Conservation (phyloP, 2,113 vertebrate genomes). For the Pterocles gutturalis region DNA sequence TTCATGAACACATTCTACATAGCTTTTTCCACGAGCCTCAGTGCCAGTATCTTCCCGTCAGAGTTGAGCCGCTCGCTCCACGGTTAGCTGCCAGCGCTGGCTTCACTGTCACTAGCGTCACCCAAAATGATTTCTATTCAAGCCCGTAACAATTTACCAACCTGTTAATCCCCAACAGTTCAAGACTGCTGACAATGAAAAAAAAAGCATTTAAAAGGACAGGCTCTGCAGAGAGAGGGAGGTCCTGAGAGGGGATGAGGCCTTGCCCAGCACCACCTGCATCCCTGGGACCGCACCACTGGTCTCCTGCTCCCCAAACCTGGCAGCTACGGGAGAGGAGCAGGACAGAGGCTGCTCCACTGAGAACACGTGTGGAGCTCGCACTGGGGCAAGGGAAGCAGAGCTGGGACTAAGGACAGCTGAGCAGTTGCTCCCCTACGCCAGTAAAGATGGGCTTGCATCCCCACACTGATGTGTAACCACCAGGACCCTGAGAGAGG, state of each 20-base stretch:
- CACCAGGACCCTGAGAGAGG: neutral
- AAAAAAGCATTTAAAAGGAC: neutral
- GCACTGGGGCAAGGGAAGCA: accelerated
- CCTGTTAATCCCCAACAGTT: neutral
- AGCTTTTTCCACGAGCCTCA: neutral
- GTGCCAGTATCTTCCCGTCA: neutral
- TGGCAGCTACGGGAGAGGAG: neutral
- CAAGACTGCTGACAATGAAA: neutral
- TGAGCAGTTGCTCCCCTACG: neutral
- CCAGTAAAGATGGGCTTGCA: neutral
- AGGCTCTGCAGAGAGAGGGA: accelerated
- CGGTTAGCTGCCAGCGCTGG: neutral
- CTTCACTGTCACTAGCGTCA: neutral
- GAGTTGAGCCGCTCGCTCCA: accelerated
- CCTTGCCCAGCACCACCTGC: neutral
- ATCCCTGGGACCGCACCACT: neutral
- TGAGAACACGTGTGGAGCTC: neutral
- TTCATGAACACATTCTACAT: neutral
- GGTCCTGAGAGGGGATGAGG: neutral
- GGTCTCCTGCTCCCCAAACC: neutral
- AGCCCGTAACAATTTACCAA: neutral
- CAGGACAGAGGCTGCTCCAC: neutral
- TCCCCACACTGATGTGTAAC: accelerated
- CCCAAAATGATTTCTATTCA: neutral
- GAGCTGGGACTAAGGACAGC: neutral